These are phyloP conservation scores for Ceyx cyanopectus DNA, from an alignment of 2,113 vertebrate genomes.

Conservation along the genomic window DNA sequence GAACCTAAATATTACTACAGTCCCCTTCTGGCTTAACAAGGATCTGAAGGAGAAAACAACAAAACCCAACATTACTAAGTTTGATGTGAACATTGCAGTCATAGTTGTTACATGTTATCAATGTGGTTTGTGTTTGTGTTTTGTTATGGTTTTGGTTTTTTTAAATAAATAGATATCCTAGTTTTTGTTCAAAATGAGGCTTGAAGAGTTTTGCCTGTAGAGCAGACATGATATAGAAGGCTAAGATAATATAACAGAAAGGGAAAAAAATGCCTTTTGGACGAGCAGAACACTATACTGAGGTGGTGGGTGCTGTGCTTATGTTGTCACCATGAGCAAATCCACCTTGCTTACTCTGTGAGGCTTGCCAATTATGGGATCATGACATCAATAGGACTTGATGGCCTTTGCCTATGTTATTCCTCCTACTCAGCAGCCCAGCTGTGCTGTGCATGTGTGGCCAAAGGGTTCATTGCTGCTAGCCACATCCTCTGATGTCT, in stretches of 20 bases:
- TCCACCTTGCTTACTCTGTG: not conserved
- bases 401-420: not conserved
- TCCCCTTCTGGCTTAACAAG: not conserved
- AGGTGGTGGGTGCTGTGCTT: not conserved
- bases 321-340: not conserved
- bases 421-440: constrained; percentile 13
- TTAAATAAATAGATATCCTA: no score
- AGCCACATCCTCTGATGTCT: constrained; percentile 51
- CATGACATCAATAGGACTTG: not conserved
- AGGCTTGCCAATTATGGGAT: not conserved
- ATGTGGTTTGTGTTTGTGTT: no score
- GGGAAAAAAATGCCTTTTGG: not conserved
- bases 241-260: not conserved
- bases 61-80: not conserved
- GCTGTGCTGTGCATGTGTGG: not conserved
- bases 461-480: not conserved
- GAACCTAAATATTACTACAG: not conserved
- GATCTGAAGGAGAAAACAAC: not conserved
- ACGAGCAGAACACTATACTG: not conserved
- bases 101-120: not conserved
- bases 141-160: no score
- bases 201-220: not conserved
- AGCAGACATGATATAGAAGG: not conserved
- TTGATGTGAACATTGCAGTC: not conserved
- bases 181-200: not conserved